These are phyloP conservation scores for Meta bourneti DNA, from an alignment of 2,888 invertebrate species.

Conservation along the genomic window DNA sequence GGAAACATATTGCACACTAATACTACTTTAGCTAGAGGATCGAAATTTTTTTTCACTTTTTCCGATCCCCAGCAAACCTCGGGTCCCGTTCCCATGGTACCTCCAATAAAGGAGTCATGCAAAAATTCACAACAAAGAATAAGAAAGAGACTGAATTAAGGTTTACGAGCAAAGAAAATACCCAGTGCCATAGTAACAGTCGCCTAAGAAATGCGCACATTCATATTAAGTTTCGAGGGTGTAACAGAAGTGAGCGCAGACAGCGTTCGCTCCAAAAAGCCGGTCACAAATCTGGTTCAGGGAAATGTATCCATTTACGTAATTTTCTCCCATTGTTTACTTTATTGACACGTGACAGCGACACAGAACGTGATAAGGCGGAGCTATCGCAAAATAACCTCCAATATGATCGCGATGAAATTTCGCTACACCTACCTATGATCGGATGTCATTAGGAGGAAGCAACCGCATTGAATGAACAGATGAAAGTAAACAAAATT, in stretches of 20 bases:
- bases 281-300: constrained; percentile 4
- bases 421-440: constrained; percentile 16
- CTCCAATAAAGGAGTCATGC: too few species aligned
- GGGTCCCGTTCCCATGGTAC: too few species aligned
- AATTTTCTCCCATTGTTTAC: constrained; percentile 23
- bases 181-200: background rate
- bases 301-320: constrained; percentile 10
- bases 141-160: background rate
- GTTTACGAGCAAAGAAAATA: background rate
- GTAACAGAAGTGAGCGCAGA: background rate
- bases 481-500: background rate
- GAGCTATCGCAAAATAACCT: constrained; percentile 13
- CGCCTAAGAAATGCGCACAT: background rate
- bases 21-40: too few species aligned
- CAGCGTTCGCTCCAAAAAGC: background rate
- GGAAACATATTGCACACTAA: too few species aligned
- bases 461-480: background rate
- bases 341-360: constrained; percentile 34
- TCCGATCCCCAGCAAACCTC: too few species aligned
- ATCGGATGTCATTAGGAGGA: background rate
- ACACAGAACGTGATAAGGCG: constrained; percentile 17
- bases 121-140: too few species aligned
- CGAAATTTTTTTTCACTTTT: too few species aligned
- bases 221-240: background rate
- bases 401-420: background rate